Evolutionary conservation across 2,888 invertebrate genomes (phyloP).

Genomic region (Cynaeus angustus): DNA sequence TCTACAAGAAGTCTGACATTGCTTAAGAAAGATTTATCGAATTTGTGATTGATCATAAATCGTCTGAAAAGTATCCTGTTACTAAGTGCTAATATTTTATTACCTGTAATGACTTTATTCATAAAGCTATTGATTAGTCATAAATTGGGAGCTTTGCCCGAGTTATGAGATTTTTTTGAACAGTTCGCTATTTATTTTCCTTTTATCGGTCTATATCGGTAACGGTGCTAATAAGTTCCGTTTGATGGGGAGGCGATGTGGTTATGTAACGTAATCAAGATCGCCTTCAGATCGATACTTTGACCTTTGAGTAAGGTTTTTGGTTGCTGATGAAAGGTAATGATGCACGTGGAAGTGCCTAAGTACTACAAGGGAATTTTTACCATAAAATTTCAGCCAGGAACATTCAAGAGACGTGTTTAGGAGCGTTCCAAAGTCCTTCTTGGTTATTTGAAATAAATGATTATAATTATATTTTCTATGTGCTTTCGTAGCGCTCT

Average conservation of each 20-base stretch:
- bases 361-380: too few relatives aligned
- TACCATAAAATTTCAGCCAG: too few relatives aligned
- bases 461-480: too few relatives aligned
- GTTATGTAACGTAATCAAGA: slow-evolving; percentile 37
- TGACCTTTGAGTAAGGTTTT: slow-evolving; percentile 29
- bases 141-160: slow-evolving; percentile 1
- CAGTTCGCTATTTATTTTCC: slow-evolving; percentile 16
- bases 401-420: too few relatives aligned
- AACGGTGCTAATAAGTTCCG: slow-evolving; percentile 32
- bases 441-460: too few relatives aligned
- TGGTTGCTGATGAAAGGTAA: slow-evolving; percentile 7
- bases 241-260: slow-evolving; percentile 17
- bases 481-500: too few relatives aligned
- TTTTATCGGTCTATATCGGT: slow-evolving; percentile 33
- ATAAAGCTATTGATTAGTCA: slow-evolving; percentile 3
- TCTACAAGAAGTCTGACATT: slow-evolving; percentile 4
- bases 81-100: slow-evolving; percentile 9
- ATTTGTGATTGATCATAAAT: slow-evolving; percentile 4
- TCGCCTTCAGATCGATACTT: slow-evolving; percentile 18
- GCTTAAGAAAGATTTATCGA: slow-evolving; percentile 19
- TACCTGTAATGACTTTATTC: slow-evolving; percentile 6
- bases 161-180: neutral
- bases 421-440: too few relatives aligned
- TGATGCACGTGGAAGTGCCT: too few relatives aligned
- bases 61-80: slow-evolving; percentile 6